Evolutionary conservation across 2,113 vertebrate genomes (phyloP).

Genomic region (Dicentrarchus labrax): DNA sequence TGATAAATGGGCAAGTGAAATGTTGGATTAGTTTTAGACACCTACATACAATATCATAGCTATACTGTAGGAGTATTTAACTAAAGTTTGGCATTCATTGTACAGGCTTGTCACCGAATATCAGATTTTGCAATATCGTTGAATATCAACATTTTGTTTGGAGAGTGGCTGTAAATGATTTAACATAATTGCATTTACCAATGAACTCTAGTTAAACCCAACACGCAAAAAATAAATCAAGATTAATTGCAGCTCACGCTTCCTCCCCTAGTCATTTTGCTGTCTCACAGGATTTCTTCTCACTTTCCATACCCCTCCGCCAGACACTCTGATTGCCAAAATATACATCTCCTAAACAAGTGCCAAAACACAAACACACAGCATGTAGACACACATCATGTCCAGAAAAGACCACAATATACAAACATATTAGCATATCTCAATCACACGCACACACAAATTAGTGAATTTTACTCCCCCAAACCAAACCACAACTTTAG

Average conservation of each 20-base stretch:
- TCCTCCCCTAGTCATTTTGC: constrained; percentile 17
- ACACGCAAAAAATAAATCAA: constrained; percentile 35
- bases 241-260: constrained; percentile 23
- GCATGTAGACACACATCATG: background rate
- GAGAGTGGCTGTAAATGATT: background rate
- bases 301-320: background rate
- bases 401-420: background rate
- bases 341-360: background rate
- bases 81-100: background rate
- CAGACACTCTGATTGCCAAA: background rate
- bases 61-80: background rate
- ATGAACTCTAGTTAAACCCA: constrained; percentile 28
- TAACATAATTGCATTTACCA: constrained; percentile 21
- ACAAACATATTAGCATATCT: background rate
- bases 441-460: background rate
- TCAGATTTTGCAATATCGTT: constrained; percentile 4
- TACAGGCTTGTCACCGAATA: background rate
- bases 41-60: background rate
- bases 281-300: background rate
- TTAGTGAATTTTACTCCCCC: background rate
- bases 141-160: constrained; percentile 10
- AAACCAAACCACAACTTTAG: background rate
- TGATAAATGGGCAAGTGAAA: background rate
- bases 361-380: background rate
- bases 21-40: background rate